Evolutionary conservation across 2,888 invertebrate genomes (phyloP).

Genomic region (Hylaea fasciaria): DNA sequence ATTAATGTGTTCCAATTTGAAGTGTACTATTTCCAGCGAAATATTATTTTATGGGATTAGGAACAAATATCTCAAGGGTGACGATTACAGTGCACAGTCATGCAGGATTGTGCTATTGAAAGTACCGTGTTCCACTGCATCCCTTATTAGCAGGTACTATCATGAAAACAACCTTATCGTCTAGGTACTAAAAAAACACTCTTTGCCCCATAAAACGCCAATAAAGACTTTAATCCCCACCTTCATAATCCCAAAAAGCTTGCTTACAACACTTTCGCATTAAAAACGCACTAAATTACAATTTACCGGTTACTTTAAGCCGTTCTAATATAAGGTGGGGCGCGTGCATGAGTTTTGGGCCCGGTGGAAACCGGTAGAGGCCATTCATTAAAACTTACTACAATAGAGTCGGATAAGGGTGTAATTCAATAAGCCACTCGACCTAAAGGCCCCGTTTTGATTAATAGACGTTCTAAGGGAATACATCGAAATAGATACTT

Average conservation of each 20-base stretch:
- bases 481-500: conserved; percentile 21
- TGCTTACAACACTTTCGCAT: conserved; percentile 46
- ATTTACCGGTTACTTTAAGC: conserved; percentile 40
- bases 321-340: conserved; percentile 49
- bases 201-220: conserved; percentile 2
- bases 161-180: too few species aligned
- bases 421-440: conserved; percentile 78
- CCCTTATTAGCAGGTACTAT: too few species aligned
- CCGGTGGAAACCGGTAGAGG: conserved; percentile 44
- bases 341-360: conserved; percentile 48
- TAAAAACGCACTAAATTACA: conserved; percentile 55
- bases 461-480: conserved; percentile 26
- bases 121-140: too few species aligned
- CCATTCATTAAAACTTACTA: conserved; percentile 76
- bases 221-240: conserved; percentile 13
- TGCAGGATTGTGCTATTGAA: too few species aligned
- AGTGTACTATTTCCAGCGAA: too few species aligned
- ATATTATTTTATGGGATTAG: too few species aligned
- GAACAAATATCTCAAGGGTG: too few species aligned
- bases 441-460: conserved; percentile 40
- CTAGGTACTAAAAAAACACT: not conserved
- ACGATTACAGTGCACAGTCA: too few species aligned
- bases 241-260: conserved; percentile 31
- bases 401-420: conserved; percentile 72
- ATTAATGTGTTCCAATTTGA: too few species aligned